Evolutionary conservation across 1,140 invertebrate genomes (phyloP), one percentile per base, ranked within the genome.

Genomic region (Leptinotarsa lineolata): DNA sequence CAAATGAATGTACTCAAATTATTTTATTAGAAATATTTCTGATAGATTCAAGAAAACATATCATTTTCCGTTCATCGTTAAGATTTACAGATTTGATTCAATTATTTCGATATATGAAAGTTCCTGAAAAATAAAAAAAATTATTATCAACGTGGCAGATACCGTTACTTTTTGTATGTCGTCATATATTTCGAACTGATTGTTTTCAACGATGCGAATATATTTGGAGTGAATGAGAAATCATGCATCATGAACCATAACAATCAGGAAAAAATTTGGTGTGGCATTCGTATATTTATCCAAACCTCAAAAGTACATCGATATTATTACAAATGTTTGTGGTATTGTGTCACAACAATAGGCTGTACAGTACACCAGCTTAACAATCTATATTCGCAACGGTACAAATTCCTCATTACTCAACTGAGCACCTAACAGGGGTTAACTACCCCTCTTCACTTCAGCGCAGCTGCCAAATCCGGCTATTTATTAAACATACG

Each of bases 401-500:
- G 1, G n/a, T n/a, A 20, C 21, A 58, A 24, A 20, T 48, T 0
- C 15, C 39, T 13, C 16, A 44, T 4, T 58, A 24, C 45, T 61
- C 12, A 48, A 18, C 63, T 73, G 77, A 61, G n/a, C 71, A 6
- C 68, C 63, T 46, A 46, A 11, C 44, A 45, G 60, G 77, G 77
- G 75, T 76, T 78, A 78, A 78, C 74, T 78, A 76, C 77, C 77
- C 77, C 74, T 76, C 77, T 78, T 71, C 73, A 76, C 74, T 76
- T 65, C 54, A 74, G 60, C 61, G 71, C 79, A 81, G 80, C 80
- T 81, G 80, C 77, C 81, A 79, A 81, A 79, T 80, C 79, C 77
- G 72, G 80, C 80, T 83, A 83, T 83, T 83, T 81, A 80, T 81
- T 81, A 81, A 81, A 81, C 81, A 81, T 81, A 80, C 79, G 81